Base-by-base conservation (phyloP, 2,797 vertebrate species). In the Gouania willdenowi region DNA sequence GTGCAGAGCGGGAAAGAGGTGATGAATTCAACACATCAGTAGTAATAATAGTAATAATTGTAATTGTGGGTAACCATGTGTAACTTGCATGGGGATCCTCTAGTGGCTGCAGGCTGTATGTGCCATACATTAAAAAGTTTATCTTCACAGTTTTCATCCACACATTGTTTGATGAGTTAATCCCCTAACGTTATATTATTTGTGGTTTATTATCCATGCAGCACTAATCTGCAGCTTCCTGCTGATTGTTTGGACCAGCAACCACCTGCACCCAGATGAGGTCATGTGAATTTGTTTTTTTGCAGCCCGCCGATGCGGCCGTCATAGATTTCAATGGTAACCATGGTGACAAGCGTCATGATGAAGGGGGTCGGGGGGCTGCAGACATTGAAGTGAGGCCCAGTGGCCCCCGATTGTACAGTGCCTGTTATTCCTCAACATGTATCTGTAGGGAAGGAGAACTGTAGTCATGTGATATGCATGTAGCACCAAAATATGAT, bases 211-310 rank as follows among this genome's bases (percentile, higher is more conserved):
- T n/a, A n/a, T 10, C 10, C 18, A 6, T 3, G 18, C 18, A 19
- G 13, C 6, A 10, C 41, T 61, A 35, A 65, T 61, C 26, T 37
- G 25, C 6, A 17, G 26, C 47, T 59, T 70, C 55, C 50, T 50
- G 44, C 18, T 33, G 21, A 20, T 43, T 31, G 20, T 18, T 40
- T 14, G 5, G 3, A 21, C 17, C 27, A 55, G 38, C 42, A 56
- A 30, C 44, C 63, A 76, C 69, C 66, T 73, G 66, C 40, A 10
- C 24, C 4, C 30, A n/a, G 35, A 66, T 71, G 71, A 73, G 60
- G 31, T 73, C 63, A 73, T 71, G 64, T 59, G 61, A 61, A 64
- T 66, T 29, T 31, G 11, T 63, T 50, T 53, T 59, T 28, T 40
- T 56, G 50, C 50, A 25, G 31, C 50, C 8, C 1, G 1, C 28